These are phyloP conservation scores for Indri indri DNA, from an alignment of 2,113 vertebrate genomes.

Conservation along the genomic window DNA sequence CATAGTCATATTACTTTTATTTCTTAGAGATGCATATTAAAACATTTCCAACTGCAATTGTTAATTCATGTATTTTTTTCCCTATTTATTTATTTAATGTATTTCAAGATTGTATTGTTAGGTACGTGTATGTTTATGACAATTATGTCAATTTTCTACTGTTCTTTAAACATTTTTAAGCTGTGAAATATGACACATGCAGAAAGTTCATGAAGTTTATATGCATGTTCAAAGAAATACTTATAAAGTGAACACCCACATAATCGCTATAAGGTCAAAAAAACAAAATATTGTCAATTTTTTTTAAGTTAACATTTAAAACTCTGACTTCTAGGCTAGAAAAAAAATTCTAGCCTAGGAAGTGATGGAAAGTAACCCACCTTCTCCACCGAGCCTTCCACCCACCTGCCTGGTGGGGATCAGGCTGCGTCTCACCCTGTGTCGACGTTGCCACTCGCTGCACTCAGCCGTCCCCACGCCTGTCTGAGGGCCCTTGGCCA, in stretches of 20 bases:
- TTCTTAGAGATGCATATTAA: neutral
- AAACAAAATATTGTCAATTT: neutral
- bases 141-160: neutral
- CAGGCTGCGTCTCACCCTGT: neutral
- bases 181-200: neutral
- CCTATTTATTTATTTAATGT: neutral
- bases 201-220: neutral
- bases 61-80: constrained; percentile 7
- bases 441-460: neutral
- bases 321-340: neutral
- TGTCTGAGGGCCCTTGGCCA: no score
- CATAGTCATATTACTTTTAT: neutral
- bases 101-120: neutral
- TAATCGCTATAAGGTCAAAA: neutral
- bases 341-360: no score
- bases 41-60: neutral
- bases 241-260: neutral
- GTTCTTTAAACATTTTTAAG: constrained; percentile 33
- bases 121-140: neutral
- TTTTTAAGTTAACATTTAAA: neutral
- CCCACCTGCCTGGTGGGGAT: neutral
- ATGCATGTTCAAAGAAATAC: neutral
- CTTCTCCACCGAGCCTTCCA: neutral
- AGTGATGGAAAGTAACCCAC: neutral
- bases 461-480: neutral